Percentiles rank a stretch among this genome's conserved stretches.
phyloP scores from a whole-genome alignment of 2,113 vertebrate genomes.

The Perccottus glenii region DNA sequence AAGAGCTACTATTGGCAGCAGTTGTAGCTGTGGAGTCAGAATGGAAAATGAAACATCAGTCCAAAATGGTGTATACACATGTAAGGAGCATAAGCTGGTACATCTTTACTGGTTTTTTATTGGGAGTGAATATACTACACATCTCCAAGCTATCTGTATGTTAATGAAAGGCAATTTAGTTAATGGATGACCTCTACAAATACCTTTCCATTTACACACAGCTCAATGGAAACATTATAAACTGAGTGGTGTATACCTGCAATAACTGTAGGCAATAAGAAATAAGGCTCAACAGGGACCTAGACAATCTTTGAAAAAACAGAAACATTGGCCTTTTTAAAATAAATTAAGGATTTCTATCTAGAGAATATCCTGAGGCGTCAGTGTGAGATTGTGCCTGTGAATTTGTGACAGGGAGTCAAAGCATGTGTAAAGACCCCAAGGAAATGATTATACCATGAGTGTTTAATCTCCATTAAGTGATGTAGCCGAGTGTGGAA shows the following conservation, averaged over 20 bases:
- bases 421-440: slow-evolving; percentile 17
- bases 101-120: slow-evolving; percentile 32
- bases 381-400: slow-evolving; percentile 18
- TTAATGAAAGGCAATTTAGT: slow-evolving; percentile 42
- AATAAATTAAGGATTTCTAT: slow-evolving; percentile 41
- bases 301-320: slow-evolving; percentile 32
- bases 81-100: not conserved
- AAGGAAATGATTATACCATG: slow-evolving; percentile 38
- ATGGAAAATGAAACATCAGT: too few relatives aligned
- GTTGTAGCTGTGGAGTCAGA: not conserved
- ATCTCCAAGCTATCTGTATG: slow-evolving; percentile 10
- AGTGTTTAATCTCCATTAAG: slow-evolving; percentile 32
- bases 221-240: slow-evolving; percentile 12
- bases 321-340: slow-evolving; percentile 37
- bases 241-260: slow-evolving; percentile 24
- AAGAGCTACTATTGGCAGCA: not conserved
- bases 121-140: slow-evolving; percentile 25
- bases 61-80: too few relatives aligned
- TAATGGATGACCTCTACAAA: slow-evolving; percentile 21
- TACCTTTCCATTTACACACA: slow-evolving; percentile 15
- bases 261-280: slow-evolving; percentile 33
- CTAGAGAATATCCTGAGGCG: slow-evolving; percentile 43
- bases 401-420: slow-evolving; percentile 31
- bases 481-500: not conserved
- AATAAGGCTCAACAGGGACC: slow-evolving; percentile 13